A percentile compares a stretch with the other conserved stretches of the same genome.
phyloP scores from a whole-genome alignment of 2,797 vertebrate species.

The Muscicapa striata region DNA sequence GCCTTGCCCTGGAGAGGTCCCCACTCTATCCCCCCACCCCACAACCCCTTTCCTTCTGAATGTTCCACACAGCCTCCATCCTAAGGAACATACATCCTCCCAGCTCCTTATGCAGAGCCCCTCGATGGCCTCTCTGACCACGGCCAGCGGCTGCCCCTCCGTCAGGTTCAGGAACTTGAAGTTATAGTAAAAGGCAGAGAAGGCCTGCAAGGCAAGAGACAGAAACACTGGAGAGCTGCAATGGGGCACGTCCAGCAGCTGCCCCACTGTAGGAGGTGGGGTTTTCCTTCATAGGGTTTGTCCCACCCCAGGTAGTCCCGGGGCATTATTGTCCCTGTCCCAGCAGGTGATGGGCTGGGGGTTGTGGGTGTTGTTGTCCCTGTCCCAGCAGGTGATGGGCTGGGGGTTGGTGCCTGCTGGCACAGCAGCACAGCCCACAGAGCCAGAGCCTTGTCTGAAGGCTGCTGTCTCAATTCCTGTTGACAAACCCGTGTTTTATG shows the following conservation, averaged over 20 bases:
- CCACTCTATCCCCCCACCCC: background rate
- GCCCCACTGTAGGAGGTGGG: background rate
- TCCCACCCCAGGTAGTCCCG: background rate
- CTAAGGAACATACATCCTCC: conserved; percentile 29
- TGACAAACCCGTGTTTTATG: background rate
- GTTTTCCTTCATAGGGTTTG: background rate
- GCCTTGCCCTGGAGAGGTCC: background rate
- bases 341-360: background rate
- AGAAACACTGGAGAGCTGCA: background rate
- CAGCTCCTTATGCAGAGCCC: conserved; percentile 54
- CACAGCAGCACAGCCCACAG: background rate
- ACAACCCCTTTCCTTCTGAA: background rate
- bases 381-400: background rate
- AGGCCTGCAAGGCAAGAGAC: conserved; percentile 61
- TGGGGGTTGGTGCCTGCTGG: background rate
- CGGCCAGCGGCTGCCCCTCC: background rate
- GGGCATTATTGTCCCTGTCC: background rate
- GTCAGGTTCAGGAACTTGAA: conserved; percentile 75
- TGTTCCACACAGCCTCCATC: background rate
- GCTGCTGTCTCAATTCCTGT: background rate
- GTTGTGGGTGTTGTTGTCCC: background rate
- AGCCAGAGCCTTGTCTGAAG: background rate
- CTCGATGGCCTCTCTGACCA: background rate
- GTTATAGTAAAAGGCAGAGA: conserved; percentile 76
- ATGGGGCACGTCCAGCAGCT: accelerated